A percentile compares a stretch with the other conserved stretches of the same genome.
These are phyloP conservation scores for Lycia hirtaria DNA, from an alignment of 2,888 invertebrate genomes.

Conservation along the genomic window DNA sequence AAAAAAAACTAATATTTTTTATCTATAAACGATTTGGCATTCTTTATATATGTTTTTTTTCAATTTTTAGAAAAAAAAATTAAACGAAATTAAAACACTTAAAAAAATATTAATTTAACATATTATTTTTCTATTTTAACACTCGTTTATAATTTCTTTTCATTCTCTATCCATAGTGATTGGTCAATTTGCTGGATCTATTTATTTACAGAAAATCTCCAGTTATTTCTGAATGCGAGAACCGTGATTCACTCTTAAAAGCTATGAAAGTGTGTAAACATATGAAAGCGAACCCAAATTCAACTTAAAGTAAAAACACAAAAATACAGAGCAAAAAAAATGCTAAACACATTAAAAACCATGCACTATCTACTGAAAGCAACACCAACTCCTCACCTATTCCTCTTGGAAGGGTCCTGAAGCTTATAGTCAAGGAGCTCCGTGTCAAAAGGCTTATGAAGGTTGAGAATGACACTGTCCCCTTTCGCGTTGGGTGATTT, in stretches of 20 bases:
- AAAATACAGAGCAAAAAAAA: background rate
- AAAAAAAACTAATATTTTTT: too few relatives aligned
- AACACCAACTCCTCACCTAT: constrained; percentile 53
- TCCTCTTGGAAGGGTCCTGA: constrained; percentile 59
- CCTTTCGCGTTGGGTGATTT: constrained; percentile 40
- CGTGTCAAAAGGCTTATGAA: constrained; percentile 61
- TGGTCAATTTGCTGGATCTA: too few relatives aligned
- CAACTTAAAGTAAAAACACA: background rate
- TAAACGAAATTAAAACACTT: too few relatives aligned
- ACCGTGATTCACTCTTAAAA: background rate
- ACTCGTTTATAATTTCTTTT: too few relatives aligned
- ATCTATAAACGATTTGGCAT: too few relatives aligned
- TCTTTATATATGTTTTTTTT: too few relatives aligned
- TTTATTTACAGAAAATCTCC: too few relatives aligned
- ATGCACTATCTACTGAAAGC: background rate
- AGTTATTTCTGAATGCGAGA: background rate
- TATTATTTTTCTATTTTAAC: too few relatives aligned
- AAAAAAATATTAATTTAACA: too few relatives aligned
- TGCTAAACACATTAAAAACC: background rate
- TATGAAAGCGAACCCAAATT: background rate
- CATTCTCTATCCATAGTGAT: too few relatives aligned
- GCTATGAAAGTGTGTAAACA: background rate
- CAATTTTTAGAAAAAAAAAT: too few relatives aligned
- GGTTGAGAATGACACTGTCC: constrained; percentile 62
- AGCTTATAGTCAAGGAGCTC: constrained; percentile 58